These are phyloP conservation scores for Lepus oiostolus DNA, from an alignment of 2,797 vertebrate species.

Conservation along the genomic window DNA sequence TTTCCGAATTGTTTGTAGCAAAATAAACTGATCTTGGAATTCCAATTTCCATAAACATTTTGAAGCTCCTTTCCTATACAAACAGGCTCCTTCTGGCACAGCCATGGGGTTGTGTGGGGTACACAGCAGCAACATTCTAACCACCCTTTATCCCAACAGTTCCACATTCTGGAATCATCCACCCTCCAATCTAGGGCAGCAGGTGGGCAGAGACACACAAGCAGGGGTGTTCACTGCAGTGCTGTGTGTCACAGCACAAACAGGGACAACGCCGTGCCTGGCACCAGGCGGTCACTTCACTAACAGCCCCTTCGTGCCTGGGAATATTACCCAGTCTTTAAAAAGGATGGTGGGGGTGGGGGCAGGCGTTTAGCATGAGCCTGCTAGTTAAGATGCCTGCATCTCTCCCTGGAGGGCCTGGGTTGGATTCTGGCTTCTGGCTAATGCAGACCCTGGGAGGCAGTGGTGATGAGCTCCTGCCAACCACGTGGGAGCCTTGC, in stretches of 20 bases:
- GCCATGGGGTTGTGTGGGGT: too few species aligned
- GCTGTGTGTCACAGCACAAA: rapidly evolving
- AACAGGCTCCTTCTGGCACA: neutral
- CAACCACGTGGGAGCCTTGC: too few species aligned
- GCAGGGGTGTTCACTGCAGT: neutral
- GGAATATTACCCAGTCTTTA: neutral
- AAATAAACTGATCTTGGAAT: too few species aligned
- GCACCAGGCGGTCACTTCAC: neutral
- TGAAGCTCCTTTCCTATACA: neutral
- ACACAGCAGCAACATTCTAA: neutral
- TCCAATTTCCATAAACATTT: too few species aligned
- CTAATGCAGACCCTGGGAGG: too few species aligned
- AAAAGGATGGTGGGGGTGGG: neutral
- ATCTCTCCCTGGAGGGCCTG: too few species aligned
- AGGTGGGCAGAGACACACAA: rapidly evolving
- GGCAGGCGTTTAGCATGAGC: too few species aligned
- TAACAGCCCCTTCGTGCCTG: rapidly evolving
- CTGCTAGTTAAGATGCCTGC: too few species aligned
- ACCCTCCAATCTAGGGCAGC: neutral
- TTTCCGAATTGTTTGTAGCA: too few species aligned
- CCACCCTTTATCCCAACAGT: neutral
- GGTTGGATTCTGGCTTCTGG: too few species aligned
- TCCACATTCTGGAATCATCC: neutral
- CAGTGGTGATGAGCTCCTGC: too few species aligned
- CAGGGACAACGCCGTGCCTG: neutral